Evolutionary conservation across 2,797 vertebrate species (phyloP).

Genomic region (Siniperca undulata): DNA sequence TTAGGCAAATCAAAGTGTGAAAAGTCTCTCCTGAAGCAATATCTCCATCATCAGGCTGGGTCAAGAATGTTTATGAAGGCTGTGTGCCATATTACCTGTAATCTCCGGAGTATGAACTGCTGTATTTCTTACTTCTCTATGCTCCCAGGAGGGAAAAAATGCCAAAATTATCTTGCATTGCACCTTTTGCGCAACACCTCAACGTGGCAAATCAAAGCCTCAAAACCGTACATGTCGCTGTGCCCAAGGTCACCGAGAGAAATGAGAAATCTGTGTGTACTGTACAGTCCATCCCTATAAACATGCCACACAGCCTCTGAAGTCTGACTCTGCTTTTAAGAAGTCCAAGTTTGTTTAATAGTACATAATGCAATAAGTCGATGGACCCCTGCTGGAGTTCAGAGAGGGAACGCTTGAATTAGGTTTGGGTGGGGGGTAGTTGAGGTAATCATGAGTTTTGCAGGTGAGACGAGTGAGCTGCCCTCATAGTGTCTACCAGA

Average conservation of each 20-base stretch:
- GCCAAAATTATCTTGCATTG: slow-evolving; percentile 87
- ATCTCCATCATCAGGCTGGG: slow-evolving; percentile 84
- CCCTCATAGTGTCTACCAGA: slow-evolving; percentile 3
- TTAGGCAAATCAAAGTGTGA: slow-evolving; percentile 89
- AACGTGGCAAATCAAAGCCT: slow-evolving; percentile 87
- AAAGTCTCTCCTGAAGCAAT: slow-evolving; percentile 88
- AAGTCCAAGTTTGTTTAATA: slow-evolving; percentile 84
- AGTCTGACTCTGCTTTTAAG: slow-evolving; percentile 81
- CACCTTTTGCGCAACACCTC: slow-evolving; percentile 86
- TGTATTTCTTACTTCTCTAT: slow-evolving; percentile 84
- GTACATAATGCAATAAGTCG: slow-evolving; percentile 77
- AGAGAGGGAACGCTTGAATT: slow-evolving; percentile 75
- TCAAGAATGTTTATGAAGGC: slow-evolving; percentile 87
- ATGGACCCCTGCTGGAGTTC: slow-evolving; percentile 69
- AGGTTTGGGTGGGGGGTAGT: slow-evolving; percentile 51
- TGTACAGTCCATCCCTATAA: slow-evolving; percentile 79
- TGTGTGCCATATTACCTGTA: slow-evolving; percentile 87
- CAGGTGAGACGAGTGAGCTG: slow-evolving; percentile 58
- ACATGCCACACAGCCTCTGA: slow-evolving; percentile 83
- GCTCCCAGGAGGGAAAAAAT: slow-evolving; percentile 85
- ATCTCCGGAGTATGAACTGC: slow-evolving; percentile 82
- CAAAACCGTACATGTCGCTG: slow-evolving; percentile 83
- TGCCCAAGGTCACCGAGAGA: slow-evolving; percentile 86
- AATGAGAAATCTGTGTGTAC: slow-evolving; percentile 85
- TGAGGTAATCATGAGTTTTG: slow-evolving; percentile 57